A percentile compares a stretch with the other conserved stretches of the same genome.
Conservation (phyloP, 2,113 vertebrate genomes). For the Podilymbus podiceps region DNA sequence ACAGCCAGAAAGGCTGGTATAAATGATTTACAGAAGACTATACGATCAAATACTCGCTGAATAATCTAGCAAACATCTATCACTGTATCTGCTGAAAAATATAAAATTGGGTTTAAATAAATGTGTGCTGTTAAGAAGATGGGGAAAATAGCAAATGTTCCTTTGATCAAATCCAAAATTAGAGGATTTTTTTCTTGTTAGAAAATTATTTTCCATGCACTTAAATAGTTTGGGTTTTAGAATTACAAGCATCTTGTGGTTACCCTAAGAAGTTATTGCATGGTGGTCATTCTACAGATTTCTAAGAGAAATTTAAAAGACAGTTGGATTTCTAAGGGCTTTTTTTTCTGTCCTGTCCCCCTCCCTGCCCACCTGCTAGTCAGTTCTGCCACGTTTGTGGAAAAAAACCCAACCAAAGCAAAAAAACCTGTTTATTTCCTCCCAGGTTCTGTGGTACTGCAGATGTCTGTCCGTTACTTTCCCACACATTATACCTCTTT, state of each 20-base stretch:
- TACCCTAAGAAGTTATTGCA: not conserved
- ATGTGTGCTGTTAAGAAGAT: not conserved
- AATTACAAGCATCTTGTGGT: not conserved
- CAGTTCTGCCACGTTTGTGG: not conserved
- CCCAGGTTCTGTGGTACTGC: not conserved
- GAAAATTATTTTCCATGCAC: not conserved
- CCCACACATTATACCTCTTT: not conserved
- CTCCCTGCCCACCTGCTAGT: not conserved
- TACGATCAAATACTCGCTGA: not conserved
- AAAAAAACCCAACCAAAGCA: not conserved
- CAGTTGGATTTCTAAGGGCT: not conserved
- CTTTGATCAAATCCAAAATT: not conserved
- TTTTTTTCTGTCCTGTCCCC: not conserved
- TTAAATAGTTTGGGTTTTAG: not conserved
- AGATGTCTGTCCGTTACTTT: not conserved
- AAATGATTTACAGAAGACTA: not conserved
- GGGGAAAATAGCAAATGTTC: not conserved
- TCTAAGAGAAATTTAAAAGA: not conserved
- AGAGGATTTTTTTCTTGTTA: fast-evolving
- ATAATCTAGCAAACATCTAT: not conserved
- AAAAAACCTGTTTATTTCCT: not conserved
- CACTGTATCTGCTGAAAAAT: not conserved
- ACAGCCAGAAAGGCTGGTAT: not conserved
- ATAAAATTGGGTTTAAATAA: not conserved
- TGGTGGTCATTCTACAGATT: not conserved